Evolutionary conservation across 2,797 vertebrate genomes (phyloP).

Genomic region (Rhynchonycteris naso): DNA sequence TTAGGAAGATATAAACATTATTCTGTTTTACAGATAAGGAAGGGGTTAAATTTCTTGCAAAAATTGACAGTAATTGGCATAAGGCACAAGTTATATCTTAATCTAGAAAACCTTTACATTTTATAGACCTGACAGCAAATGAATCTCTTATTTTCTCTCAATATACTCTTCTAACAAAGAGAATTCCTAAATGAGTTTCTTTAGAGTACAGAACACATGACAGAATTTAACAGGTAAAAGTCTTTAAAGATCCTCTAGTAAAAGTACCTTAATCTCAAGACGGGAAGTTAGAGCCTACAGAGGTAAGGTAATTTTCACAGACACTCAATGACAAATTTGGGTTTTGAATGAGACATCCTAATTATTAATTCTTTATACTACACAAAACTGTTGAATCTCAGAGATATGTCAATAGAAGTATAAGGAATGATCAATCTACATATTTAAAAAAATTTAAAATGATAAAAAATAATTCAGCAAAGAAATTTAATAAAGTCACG

Average conservation of each 20-base stretch:
- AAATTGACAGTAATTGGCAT: neutral
- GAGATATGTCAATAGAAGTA: neutral
- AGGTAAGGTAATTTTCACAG: conserved; percentile 18
- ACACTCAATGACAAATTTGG: neutral
- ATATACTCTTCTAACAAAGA: neutral
- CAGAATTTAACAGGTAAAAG: neutral
- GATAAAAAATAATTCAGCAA: conserved; percentile 28
- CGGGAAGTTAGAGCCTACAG: neutral
- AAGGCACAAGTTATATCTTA: neutral
- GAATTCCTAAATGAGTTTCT: neutral
- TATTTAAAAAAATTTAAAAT: neutral
- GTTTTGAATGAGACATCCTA: conserved; percentile 26
- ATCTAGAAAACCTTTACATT: conserved; percentile 1
- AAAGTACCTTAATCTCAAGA: conserved; percentile 13
- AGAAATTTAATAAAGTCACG: conserved; percentile 47
- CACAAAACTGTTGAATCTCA: neutral
- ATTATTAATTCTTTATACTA: conserved; percentile 30
- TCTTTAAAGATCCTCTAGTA: neutral
- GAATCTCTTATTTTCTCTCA: neutral
- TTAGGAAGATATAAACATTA: neutral
- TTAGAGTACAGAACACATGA: neutral
- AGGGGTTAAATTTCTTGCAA: neutral
- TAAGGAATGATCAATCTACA: neutral
- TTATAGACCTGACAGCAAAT: neutral
- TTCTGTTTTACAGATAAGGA: neutral